phyloP scores from a whole-genome alignment of 2,797 vertebrate genomes.

The Furcifer pardalis region DNA sequence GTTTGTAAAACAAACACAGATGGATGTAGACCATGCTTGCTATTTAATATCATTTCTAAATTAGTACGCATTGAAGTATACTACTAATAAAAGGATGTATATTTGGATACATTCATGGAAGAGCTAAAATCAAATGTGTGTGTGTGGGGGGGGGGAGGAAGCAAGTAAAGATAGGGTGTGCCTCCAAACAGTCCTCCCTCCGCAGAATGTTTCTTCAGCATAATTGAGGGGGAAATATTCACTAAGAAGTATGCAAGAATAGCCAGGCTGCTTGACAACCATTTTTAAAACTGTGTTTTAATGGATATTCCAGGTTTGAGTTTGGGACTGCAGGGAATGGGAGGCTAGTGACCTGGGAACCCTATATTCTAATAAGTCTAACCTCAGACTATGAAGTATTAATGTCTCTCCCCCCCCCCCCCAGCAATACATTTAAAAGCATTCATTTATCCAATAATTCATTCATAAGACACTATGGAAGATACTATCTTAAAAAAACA shows the following conservation, averaged over 20 bases:
- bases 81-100: conserved; percentile 52
- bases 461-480: conserved; percentile 5
- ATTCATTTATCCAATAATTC: not conserved
- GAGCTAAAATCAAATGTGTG: conserved; percentile 45
- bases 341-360: too few relatives aligned
- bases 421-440: not conserved
- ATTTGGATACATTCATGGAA: conserved; percentile 50
- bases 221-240: not conserved
- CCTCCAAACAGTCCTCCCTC: not conserved
- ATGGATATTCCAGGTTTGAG: not conserved
- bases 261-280: not conserved
- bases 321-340: too few relatives aligned
- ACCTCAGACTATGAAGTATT: not conserved
- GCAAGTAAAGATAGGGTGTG: not conserved
- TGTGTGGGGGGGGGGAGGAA: conserved; percentile 1
- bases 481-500: not conserved
- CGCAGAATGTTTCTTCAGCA: not conserved
- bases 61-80: conserved; percentile 45
- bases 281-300: not conserved
- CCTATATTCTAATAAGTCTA: not conserved
- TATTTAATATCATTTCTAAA: conserved; percentile 49
- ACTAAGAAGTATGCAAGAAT: not conserved
- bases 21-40: conserved; percentile 21
- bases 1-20: conserved; percentile 54
- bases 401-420: not conserved